Evolutionary conservation across 2,888 invertebrate genomes (phyloP).

Genomic region (Dryobota labecula): DNA sequence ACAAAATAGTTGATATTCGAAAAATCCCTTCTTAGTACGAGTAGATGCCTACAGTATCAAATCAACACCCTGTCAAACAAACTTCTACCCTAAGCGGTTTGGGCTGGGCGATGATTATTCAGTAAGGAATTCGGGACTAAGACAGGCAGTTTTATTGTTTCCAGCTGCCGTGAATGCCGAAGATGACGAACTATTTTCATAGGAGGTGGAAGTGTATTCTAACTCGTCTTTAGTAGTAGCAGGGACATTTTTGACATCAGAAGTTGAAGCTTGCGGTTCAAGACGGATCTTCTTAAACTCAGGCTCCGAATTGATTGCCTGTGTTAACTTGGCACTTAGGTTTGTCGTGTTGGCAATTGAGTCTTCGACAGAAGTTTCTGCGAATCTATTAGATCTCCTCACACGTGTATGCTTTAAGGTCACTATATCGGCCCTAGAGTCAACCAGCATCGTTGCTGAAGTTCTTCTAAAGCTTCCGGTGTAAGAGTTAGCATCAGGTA

Average conservation of each 20-base stretch:
- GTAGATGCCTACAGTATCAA: background rate
- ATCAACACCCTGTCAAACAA: background rate
- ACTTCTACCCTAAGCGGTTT: background rate
- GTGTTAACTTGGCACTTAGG: background rate
- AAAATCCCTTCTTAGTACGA: too few relatives aligned
- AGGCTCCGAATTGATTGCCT: background rate
- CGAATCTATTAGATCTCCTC: background rate
- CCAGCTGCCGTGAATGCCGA: background rate
- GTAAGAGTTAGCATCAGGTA: slow-evolving; percentile 25
- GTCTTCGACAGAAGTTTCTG: background rate
- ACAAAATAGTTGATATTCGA: too few relatives aligned
- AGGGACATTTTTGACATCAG: background rate
- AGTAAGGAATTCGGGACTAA: background rate
- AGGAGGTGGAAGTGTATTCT: background rate
- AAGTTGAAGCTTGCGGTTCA: slow-evolving; percentile 1
- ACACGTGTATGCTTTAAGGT: background rate
- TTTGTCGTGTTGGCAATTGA: too few relatives aligned
- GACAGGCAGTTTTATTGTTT: background rate
- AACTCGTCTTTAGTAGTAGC: background rate
- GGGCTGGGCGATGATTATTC: background rate
- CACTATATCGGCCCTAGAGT: background rate
- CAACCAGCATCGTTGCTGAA: slow-evolving; percentile 4
- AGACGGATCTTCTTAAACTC: slow-evolving; percentile 1
- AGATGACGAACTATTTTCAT: background rate
- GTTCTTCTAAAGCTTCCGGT: slow-evolving; percentile 24